These are phyloP conservation scores for Stomatorhinus walkeri DNA, from an alignment of 2,797 vertebrate species.

Conservation along the genomic window DNA sequence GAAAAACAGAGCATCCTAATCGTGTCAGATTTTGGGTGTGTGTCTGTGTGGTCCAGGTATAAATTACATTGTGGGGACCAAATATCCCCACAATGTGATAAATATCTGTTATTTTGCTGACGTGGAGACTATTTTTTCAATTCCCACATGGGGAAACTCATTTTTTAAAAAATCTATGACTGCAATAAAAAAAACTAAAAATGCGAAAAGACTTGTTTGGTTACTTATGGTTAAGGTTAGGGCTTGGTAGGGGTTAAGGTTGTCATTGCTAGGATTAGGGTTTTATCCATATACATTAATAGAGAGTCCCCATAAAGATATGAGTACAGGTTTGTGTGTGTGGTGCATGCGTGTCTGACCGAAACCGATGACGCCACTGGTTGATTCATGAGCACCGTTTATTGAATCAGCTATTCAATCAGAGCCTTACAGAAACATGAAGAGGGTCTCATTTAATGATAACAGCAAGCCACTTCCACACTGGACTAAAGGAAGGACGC, in stretches of 20 bases:
- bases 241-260: background rate
- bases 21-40: background rate
- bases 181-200: background rate
- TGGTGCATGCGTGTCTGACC: background rate
- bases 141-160: background rate
- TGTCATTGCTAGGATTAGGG: background rate
- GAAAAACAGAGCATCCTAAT: background rate
- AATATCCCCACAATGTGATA: background rate
- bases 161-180: background rate
- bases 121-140: background rate
- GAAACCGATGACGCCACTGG: background rate
- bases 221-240: background rate
- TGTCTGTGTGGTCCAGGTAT: background rate
- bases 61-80: background rate
- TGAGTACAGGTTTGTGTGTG: background rate
- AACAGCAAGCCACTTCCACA: background rate
- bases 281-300: background rate
- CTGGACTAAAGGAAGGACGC: background rate
- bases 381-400: background rate
- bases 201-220: background rate
- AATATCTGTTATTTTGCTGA: background rate
- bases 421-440: background rate
- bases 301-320: background rate
- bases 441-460: background rate
- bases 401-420: constrained; percentile 2